A percentile compares a stretch with the other conserved stretches of the same genome.
phyloP scores from a whole-genome alignment of 2,888 invertebrate species.

The Strigamia transsilvanica region DNA sequence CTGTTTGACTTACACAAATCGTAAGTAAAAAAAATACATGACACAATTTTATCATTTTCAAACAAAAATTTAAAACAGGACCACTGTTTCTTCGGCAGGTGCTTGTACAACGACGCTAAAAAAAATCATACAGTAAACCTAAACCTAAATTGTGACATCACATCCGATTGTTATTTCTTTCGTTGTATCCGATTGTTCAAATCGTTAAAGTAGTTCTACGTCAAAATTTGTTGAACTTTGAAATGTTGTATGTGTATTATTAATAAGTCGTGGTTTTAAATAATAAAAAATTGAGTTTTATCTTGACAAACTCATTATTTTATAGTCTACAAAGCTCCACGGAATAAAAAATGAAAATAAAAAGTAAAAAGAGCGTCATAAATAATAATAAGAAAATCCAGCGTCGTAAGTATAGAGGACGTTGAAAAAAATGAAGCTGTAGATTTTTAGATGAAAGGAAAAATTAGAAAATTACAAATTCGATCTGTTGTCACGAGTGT shows the following conservation, averaged over 20 bases:
- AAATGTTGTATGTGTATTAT: not conserved
- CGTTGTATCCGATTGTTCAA: no score
- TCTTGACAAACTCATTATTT: constrained; percentile 22
- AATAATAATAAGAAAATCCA: constrained; percentile 8
- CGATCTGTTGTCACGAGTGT: constrained; percentile 15
- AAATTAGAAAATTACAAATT: constrained; percentile 40
- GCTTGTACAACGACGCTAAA: no score
- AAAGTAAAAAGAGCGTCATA: not conserved
- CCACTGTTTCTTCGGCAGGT: no score
- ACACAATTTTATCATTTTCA: not conserved
- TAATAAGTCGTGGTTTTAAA: not conserved
- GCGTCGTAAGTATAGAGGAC: not conserved
- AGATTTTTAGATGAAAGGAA: not conserved
- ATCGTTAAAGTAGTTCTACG: no score
- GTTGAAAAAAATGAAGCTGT: not conserved
- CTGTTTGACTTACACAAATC: not conserved
- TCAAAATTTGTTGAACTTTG: no score
- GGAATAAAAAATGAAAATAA: not conserved
- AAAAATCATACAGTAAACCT: no score
- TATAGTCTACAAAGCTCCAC: not conserved
- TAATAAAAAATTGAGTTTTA: not conserved
- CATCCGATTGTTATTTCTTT: no score
- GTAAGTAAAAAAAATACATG: not conserved
- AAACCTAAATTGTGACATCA: no score
- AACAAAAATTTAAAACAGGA: not conserved